These are phyloP conservation scores for Paraescarpia echinospica DNA, from an alignment of 1,140 invertebrate genomes.

Conservation along the genomic window DNA sequence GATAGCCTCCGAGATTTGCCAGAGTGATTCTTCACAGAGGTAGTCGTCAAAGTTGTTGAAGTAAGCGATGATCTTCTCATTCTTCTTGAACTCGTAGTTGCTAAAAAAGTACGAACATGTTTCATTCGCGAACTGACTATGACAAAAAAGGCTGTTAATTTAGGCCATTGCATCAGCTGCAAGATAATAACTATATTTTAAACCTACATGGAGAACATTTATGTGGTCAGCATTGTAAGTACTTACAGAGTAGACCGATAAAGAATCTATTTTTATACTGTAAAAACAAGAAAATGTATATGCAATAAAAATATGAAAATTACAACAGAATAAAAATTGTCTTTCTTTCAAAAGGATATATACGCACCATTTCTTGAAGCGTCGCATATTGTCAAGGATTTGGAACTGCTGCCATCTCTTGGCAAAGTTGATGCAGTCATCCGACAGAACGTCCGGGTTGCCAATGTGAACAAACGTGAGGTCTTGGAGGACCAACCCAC, in stretches of 20 bases:
- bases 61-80: slow-evolving; percentile 89
- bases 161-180: neutral
- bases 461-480: slow-evolving; percentile 98
- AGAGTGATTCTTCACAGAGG: slow-evolving; percentile 93
- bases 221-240: no score
- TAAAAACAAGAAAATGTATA: no score
- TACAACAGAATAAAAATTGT: no score
- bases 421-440: slow-evolving; percentile 86
- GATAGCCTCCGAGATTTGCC: slow-evolving; percentile 94
- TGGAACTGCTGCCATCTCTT: slow-evolving; percentile 98
- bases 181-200: no score
- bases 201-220: no score
- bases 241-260: no score
- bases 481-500: slow-evolving; percentile 96
- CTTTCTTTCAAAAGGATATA: no score
- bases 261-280: no score
- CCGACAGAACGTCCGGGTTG: slow-evolving; percentile 84
- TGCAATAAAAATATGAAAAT: no score
- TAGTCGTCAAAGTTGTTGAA: slow-evolving; percentile 97
- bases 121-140: neutral
- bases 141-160: neutral
- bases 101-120: slow-evolving; percentile 57
- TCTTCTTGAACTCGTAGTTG: slow-evolving; percentile 67
- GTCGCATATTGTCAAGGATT: slow-evolving; percentile 95
- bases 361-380: slow-evolving; percentile 89